Evolutionary conservation across 2,113 vertebrate species (phyloP), one percentile per base, ranked within the genome.

Genomic region (Condylura cristata): DNA sequence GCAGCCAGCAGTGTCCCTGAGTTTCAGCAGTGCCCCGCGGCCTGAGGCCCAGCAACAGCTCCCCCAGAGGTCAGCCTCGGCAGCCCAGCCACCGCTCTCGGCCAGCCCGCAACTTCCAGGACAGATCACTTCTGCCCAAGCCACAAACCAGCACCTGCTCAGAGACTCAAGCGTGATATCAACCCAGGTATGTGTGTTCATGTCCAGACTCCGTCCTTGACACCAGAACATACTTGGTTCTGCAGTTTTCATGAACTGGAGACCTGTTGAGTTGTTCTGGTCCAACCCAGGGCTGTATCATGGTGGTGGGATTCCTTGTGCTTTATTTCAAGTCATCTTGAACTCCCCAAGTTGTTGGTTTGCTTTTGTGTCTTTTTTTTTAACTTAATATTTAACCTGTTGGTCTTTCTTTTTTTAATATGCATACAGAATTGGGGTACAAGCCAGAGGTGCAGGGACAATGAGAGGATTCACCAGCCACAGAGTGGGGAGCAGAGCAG

Each of bases 1-100:
- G 95, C 98, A 98, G 84, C 97, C 98, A 0, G 70, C 96, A 0
- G 92, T 97, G 14, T 98, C 98, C 58, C 93, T 98, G 96, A 98
- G 96, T 96, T 98, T 98, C 60, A 96, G 96, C 94, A 97, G 95
- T 24, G 46, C 97, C 41, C 97, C 97, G 80, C 97, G 97, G 86
- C 83, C 97, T 0, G 97, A 98, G 53, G 13, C 96, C 4, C 98
- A 98, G 51, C 93, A 96, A 92, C 97, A 96, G 88, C 95, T 98
- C 65, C 98, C 97, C 86, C 98, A 97, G 81, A 97, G 98, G 90
- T 83, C 97, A 0, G 93, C 96, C 30, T 65, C 94, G 6, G 78
- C 80, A 14, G 39, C 98, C 46, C 98, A 98, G 94, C 95, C 97
- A 87, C 98, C 98, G 86, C 97, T 98, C 16, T 95, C 97, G 53